Evolutionary conservation across 2,797 vertebrate genomes (phyloP).

Genomic region (Poecilia picta): DNA sequence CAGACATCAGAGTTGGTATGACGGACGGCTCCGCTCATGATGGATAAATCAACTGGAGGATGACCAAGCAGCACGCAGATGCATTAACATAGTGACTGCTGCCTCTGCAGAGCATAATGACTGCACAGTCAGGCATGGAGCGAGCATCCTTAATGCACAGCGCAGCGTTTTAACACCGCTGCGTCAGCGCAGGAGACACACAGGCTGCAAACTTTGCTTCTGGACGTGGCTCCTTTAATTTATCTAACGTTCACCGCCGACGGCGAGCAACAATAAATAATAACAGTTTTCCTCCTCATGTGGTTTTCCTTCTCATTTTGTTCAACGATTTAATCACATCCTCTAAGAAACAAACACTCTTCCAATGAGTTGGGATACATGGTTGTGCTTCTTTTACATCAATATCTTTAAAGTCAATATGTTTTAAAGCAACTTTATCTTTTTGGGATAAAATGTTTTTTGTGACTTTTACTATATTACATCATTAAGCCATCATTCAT

Average conservation of each 20-base stretch:
- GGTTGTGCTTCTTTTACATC: neutral
- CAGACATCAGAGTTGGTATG: neutral
- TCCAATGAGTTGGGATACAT: neutral
- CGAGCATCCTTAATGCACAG: conserved; percentile 57
- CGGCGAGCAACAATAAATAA: conserved; percentile 1
- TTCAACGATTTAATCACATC: neutral
- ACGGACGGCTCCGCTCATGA: neutral
- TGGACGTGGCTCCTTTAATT: conserved; percentile 30
- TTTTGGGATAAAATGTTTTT: neutral
- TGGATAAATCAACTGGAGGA: conserved; percentile 5
- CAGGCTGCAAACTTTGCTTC: conserved; percentile 46
- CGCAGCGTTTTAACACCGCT: conserved; percentile 64
- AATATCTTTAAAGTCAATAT: neutral
- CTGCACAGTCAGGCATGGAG: conserved; percentile 41
- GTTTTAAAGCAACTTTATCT: neutral
- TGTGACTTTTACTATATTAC: neutral
- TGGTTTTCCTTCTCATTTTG: neutral
- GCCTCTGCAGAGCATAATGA: conserved; percentile 61
- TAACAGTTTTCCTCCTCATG: neutral
- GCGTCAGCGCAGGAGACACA: conserved; percentile 65
- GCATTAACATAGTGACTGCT: conserved; percentile 35
- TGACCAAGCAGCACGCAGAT: conserved; percentile 12
- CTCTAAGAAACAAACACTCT: neutral
- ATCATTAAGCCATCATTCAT: too few species aligned
- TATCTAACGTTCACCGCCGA: conserved; percentile 20